phyloP scores from a whole-genome alignment of 2,888 invertebrate species.

The Meteorus colon region DNA sequence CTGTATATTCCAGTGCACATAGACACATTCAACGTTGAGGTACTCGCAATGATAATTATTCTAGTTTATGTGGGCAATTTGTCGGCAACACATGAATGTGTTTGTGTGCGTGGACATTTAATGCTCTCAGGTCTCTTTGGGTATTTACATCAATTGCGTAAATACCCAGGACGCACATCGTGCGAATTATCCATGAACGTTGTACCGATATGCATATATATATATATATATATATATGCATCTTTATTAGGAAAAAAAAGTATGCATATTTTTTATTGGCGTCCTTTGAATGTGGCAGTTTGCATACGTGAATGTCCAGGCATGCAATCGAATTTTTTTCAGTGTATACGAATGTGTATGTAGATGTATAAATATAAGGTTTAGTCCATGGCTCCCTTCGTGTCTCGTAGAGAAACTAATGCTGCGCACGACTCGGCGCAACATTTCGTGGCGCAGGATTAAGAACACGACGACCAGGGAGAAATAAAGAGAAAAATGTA shows the following conservation, averaged over 20 bases:
- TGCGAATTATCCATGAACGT: neutral
- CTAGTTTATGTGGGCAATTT: constrained; percentile 70
- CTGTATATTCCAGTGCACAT: constrained; percentile 3
- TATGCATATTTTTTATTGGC: neutral
- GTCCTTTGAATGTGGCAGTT: neutral
- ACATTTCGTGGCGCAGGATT: constrained; percentile 23
- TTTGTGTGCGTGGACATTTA: constrained; percentile 57
- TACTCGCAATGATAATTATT: constrained; percentile 68
- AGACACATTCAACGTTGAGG: constrained; percentile 29
- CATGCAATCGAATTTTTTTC: constrained; percentile 29
- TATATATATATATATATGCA: neutral
- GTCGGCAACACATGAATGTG: constrained; percentile 61
- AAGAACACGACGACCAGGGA: constrained; percentile 1
- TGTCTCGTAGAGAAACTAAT: constrained; percentile 21
- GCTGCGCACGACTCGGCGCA: constrained; percentile 18
- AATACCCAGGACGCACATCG: constrained; percentile 46
- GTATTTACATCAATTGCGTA: constrained; percentile 69
- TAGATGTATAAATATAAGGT: neutral
- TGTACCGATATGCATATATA: neutral
- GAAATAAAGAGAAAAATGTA: constrained; percentile 9
- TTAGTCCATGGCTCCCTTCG: constrained; percentile 8
- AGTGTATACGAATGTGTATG: neutral
- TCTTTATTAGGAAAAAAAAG: neutral
- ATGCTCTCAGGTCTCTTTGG: constrained; percentile 62
- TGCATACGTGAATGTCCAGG: constrained; percentile 12